Evolutionary conservation across 2,113 vertebrate genomes (phyloP).

Genomic region (Cynopterus brachyotis): DNA sequence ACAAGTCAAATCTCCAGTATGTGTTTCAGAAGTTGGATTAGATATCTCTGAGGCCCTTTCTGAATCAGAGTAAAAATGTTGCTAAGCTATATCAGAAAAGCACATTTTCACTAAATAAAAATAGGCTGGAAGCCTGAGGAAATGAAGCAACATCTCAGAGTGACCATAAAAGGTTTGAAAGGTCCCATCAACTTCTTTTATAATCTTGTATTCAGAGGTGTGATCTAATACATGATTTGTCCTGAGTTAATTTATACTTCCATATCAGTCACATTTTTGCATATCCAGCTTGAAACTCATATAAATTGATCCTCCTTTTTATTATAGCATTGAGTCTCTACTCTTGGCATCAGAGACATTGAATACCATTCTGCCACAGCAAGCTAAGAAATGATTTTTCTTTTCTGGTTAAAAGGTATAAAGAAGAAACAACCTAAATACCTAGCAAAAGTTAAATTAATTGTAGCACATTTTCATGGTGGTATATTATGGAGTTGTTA

Average conservation of each 20-base stretch:
- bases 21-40: neutral
- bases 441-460: neutral
- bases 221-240: neutral
- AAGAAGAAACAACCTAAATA: neutral
- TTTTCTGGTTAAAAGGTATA: neutral
- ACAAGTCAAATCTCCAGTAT: neutral
- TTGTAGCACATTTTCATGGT: neutral
- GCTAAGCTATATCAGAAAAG: neutral
- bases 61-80: neutral
- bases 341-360: neutral
- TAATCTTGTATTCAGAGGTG: neutral
- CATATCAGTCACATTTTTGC: neutral
- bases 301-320: neutral
- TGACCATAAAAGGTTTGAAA: neutral
- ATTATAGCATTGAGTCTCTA: neutral
- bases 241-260: neutral
- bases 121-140: neutral
- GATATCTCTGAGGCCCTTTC: neutral
- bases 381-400: neutral
- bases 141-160: neutral
- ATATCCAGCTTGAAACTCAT: neutral
- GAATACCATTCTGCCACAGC: neutral
- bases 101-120: neutral
- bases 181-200: neutral
- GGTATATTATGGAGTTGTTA: neutral